These are phyloP conservation scores for Campopleginae sp. DNA, from an alignment of 2,888 invertebrate species.

Conservation along the genomic window DNA sequence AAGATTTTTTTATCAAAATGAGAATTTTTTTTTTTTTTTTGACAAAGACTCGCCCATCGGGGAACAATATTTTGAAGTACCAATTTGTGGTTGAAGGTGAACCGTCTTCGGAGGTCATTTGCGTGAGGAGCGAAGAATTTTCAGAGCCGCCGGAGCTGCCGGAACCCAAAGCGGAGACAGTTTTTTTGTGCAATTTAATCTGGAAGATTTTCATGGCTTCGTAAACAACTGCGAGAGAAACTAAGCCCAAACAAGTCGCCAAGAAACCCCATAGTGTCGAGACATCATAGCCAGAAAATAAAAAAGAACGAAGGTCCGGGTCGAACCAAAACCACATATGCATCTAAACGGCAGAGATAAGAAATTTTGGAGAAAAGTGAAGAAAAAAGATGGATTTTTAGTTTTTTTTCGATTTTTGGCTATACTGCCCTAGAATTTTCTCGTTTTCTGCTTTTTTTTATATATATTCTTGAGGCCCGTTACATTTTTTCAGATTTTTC, in stretches of 20 bases:
- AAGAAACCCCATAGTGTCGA: conserved; percentile 85
- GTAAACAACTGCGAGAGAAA: conserved; percentile 87
- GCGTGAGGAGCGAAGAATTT: conserved; percentile 83
- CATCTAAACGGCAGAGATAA: conserved; percentile 83
- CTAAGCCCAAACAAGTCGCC: conserved; percentile 87
- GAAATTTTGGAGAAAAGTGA: neutral
- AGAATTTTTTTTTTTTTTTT: neutral
- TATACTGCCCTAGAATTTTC: neutral
- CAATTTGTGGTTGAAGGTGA: conserved; percentile 69
- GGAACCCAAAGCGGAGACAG: conserved; percentile 80
- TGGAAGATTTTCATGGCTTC: conserved; percentile 86
- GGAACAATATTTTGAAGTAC: conserved; percentile 68
- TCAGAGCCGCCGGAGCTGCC: conserved; percentile 82
- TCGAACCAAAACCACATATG: conserved; percentile 90
- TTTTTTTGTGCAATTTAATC: conserved; percentile 83
- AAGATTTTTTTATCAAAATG: neutral
- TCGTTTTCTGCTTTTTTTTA: neutral
- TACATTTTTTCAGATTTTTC: neutral
- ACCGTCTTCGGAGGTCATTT: conserved; percentile 72
- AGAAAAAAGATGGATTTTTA: neutral
- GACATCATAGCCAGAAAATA: conserved; percentile 88
- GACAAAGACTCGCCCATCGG: neutral
- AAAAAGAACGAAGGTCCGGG: conserved; percentile 87
- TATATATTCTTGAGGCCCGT: neutral
- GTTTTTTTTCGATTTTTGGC: neutral